These are phyloP conservation scores for Grus americana DNA, from an alignment of 2,113 vertebrate genomes.

Conservation along the genomic window DNA sequence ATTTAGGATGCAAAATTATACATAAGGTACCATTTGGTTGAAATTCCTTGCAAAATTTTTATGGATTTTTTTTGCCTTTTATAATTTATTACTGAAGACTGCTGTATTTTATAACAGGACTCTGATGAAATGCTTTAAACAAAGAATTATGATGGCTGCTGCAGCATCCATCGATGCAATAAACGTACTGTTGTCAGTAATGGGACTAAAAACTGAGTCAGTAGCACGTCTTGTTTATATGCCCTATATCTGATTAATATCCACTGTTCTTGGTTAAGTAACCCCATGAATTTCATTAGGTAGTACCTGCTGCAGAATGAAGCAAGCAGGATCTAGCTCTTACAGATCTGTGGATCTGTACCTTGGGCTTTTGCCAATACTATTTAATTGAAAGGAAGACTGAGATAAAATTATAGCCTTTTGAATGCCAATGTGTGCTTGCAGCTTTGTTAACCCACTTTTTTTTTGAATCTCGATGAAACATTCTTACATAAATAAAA, in stretches of 20 bases:
- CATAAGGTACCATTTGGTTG: background rate
- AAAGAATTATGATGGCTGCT: background rate
- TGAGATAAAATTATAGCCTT: background rate
- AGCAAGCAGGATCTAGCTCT: background rate
- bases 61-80: background rate
- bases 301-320: background rate
- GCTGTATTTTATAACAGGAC: background rate
- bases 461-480: slow-evolving; percentile 3
- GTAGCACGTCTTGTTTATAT: background rate
- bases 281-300: background rate
- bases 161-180: background rate
- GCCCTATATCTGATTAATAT: background rate
- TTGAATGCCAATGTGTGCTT: background rate
- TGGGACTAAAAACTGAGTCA: background rate
- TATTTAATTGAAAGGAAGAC: slow-evolving; percentile 3
- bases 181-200: background rate
- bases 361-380: background rate
- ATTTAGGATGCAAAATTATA: background rate
- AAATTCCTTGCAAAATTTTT: background rate
- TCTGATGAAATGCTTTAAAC: background rate
- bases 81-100: background rate
- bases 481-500: background rate
- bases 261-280: background rate
- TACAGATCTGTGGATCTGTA: background rate
- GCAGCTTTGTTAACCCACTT: background rate